A percentile compares a stretch with the other conserved stretches of the same genome.
Evolutionary conservation across 2,888 invertebrate species (phyloP).

Genomic region (Junonia oenone): DNA sequence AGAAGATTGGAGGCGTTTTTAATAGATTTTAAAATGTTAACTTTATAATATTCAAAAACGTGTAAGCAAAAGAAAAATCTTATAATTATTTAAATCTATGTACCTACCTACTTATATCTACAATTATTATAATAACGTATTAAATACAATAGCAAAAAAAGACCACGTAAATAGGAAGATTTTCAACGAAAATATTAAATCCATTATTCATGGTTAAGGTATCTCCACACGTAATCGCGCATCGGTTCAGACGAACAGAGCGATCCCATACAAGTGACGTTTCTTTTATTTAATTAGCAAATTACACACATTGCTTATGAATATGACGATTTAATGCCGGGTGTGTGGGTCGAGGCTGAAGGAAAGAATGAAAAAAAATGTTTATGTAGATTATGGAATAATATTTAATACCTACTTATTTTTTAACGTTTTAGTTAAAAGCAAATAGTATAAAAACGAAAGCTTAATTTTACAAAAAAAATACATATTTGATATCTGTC

Average conservation of each 20-base stretch:
- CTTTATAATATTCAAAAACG: too few species aligned
- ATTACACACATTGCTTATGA: background rate
- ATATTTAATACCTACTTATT: background rate
- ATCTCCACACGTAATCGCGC: background rate
- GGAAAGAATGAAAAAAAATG: background rate
- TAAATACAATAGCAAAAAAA: too few species aligned
- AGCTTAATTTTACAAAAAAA: too few species aligned
- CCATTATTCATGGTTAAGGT: background rate
- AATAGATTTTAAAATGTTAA: too few species aligned
- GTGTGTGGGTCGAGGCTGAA: background rate
- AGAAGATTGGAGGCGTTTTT: too few species aligned
- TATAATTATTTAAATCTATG: too few species aligned
- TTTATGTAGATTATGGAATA: background rate
- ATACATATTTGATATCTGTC: too few species aligned
- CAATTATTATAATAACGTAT: too few species aligned
- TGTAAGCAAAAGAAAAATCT: too few species aligned
- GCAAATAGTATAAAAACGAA: too few species aligned
- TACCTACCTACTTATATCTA: too few species aligned
- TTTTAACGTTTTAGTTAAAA: background rate
- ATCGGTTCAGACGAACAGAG: background rate
- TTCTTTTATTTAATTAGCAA: constrained; percentile 8
- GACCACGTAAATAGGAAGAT: too few species aligned
- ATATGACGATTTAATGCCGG: background rate
- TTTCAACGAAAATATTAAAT: background rate
- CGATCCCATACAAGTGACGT: constrained; percentile 9